Conservation (phyloP, 2,888 invertebrate genomes). For the Pseudanteris insignis region DNA sequence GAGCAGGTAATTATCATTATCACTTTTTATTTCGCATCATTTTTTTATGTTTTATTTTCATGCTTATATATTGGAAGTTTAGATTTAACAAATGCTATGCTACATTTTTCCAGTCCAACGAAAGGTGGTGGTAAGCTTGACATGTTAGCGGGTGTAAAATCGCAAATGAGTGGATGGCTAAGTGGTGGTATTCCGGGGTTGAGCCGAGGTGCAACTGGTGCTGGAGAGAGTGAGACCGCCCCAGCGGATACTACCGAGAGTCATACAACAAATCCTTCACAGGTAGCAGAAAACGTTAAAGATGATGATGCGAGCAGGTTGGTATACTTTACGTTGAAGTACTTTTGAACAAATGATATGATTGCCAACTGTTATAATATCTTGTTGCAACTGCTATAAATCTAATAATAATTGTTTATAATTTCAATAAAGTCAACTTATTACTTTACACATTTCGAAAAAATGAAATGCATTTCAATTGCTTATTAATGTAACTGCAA, state of each 20-base stretch:
- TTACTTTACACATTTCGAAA: no score
- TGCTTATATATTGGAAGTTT: neutral
- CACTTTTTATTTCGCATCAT: neutral
- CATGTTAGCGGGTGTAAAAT: slow-evolving; percentile 87
- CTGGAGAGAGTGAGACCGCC: slow-evolving; percentile 67
- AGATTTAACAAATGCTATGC: no score
- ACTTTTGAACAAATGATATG: slow-evolving; percentile 12
- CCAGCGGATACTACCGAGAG: slow-evolving; percentile 57
- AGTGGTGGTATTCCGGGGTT: slow-evolving; percentile 82
- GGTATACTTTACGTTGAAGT: slow-evolving; percentile 34
- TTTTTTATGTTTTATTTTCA: slow-evolving; percentile 8
- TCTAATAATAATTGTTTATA: no score
- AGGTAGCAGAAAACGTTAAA: slow-evolving; percentile 68
- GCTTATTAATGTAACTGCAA: no score
- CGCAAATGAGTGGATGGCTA: slow-evolving; percentile 83
- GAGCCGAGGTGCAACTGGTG: slow-evolving; percentile 67
- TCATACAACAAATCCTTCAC: slow-evolving; percentile 60
- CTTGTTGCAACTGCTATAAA: no score
- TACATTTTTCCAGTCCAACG: slow-evolving; percentile 71
- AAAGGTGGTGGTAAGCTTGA: slow-evolving; percentile 78
- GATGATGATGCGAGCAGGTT: slow-evolving; percentile 84
- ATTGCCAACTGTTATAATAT: no score
- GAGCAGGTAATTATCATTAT: slow-evolving; percentile 33
- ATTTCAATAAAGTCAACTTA: no score
- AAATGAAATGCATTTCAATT: no score